Base-by-base conservation (phyloP, 2,797 vertebrate species). In the Cynodonichthys magdalenae region DNA sequence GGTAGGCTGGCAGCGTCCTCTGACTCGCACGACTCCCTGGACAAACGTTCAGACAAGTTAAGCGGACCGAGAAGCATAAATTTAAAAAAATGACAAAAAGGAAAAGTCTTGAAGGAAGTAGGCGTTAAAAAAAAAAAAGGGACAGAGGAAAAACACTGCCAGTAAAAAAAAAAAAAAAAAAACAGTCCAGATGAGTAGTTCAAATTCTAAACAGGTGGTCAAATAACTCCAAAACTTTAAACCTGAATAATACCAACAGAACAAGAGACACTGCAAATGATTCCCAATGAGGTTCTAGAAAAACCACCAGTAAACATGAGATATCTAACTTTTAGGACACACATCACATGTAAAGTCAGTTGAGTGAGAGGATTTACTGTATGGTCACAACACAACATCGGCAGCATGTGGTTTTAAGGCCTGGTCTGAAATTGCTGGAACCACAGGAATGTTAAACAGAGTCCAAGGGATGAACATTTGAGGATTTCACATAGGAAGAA, bases 1-100 rank as follows among this genome's bases (percentile, higher is more conserved):
- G 93, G 95, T 68, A 95, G 86, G 79, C 95, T 96, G 51, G 92
- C 91, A 0, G 94, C 93, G 78, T 98, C 96, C 90, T 97, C 96
- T 54, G 95, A 97, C 82, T 98, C 96, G 78, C 95, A 95, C 11
- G 95, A 97, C 88, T 97, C 96, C 89, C 98, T 99, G n/a, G 54
- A 84, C 66, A 79, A 44, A 69, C 78, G 78, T 20, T 34, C 3
- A 59, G 68, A 31, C 31, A 50, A 64, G 51, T 69, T 55, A 59
- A 74, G 71, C 41, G 70, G 19, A 75, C 3, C 18, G 31, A 63
- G 47, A 52, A 7, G 5, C 9, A 39, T 6, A 49, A 31, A 51
- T 18, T 24, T 24, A 24, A 24, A 24, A 69, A 58, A 63, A 66
- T 56, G 34, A 68, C 39, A 63, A 46, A 27, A 15, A 54, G 34